Percentiles rank a stretch among this genome's conserved stretches.
phyloP scores from a whole-genome alignment of 2,797 vertebrate species.

The Discoglossus pictus region DNA sequence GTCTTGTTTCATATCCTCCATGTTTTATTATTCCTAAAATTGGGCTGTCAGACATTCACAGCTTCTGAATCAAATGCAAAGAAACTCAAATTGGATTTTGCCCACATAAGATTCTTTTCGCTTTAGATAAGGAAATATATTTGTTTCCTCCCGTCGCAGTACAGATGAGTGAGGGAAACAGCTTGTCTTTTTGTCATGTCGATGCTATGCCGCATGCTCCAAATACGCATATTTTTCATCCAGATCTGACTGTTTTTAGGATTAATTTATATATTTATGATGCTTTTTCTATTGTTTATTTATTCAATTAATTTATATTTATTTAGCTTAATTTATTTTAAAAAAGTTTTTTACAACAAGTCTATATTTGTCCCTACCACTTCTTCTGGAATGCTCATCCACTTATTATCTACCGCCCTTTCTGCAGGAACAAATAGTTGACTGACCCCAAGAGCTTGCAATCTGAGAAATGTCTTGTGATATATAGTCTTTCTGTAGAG shows the following conservation, averaged over 20 bases:
- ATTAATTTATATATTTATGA: no score
- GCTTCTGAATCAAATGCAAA: constrained; percentile 39
- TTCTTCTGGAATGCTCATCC: no score
- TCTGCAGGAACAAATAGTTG: no score
- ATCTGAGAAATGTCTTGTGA: no score
- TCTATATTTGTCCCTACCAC: no score
- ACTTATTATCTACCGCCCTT: no score
- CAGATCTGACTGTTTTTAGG: constrained; percentile 1
- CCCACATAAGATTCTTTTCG: constrained; percentile 21
- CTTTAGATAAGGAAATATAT: constrained; percentile 46
- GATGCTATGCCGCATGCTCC: not conserved
- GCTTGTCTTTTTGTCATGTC: constrained; percentile 10
- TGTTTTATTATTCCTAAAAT: constrained; percentile 38
- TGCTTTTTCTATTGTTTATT: no score
- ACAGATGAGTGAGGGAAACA: constrained; percentile 3
- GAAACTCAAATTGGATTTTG: constrained; percentile 48
- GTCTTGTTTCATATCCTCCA: constrained; percentile 33
- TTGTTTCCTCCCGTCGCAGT: constrained; percentile 12
- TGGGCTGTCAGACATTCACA: constrained; percentile 35
- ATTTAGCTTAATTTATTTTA: no score
- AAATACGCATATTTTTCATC: not conserved
- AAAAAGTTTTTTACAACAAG: no score
- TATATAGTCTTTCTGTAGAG: no score
- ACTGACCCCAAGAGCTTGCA: no score
- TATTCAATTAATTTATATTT: no score